These are phyloP conservation scores for Datnioides undecimradiatus DNA, from an alignment of 2,113 vertebrate species.

Conservation along the genomic window DNA sequence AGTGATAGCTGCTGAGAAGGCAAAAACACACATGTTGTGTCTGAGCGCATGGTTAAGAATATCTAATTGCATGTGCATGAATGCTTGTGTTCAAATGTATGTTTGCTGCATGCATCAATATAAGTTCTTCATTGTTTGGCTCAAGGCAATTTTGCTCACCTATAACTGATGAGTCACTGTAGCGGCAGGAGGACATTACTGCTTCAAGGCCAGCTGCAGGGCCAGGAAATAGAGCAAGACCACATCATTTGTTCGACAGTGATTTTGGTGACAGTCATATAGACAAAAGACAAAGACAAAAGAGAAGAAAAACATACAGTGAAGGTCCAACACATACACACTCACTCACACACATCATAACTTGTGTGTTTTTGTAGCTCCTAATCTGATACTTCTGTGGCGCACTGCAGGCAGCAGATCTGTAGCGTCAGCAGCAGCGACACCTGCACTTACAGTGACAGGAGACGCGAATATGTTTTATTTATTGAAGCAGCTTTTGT, in stretches of 20 bases:
- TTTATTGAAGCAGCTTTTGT: conserved; percentile 36
- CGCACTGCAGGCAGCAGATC: conserved; percentile 45
- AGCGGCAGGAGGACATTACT: conserved; percentile 23
- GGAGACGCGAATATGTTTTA: conserved; percentile 49
- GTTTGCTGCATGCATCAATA: conserved; percentile 3
- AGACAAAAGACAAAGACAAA: background rate
- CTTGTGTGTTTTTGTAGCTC: conserved; percentile 23
- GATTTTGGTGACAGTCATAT: conserved; percentile 7
- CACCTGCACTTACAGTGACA: conserved; percentile 46
- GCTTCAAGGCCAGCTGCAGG: conserved; percentile 37
- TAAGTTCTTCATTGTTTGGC: conserved; percentile 20
- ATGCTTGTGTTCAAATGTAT: conserved; percentile 17
- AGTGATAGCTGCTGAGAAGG: conserved; percentile 49
- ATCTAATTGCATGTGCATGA: background rate
- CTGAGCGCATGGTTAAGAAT: background rate
- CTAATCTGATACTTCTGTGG: conserved; percentile 48
- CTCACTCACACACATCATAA: background rate
- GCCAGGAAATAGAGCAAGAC: conserved; percentile 14
- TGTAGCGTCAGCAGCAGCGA: conserved; percentile 53
- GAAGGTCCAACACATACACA: background rate
- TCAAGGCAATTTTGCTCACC: conserved; percentile 44
- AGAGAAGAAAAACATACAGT: background rate
- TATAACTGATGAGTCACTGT: conserved; percentile 47
- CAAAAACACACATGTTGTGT: background rate
- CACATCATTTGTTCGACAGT: background rate